Evolutionary conservation across 2,797 vertebrate species (phyloP).

Genomic region (Carcharodon carcharias): DNA sequence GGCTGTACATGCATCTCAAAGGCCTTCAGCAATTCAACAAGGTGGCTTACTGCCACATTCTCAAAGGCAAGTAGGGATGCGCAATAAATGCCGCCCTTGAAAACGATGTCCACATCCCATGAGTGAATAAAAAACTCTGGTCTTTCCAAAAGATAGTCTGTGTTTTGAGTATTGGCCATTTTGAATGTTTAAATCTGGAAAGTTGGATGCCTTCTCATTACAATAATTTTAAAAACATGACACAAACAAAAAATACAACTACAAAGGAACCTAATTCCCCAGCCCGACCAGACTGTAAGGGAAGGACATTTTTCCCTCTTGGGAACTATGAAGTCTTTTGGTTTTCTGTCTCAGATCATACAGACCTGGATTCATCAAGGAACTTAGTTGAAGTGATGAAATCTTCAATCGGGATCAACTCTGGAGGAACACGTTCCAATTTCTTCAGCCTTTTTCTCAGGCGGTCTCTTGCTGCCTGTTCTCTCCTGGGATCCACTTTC

Average conservation of each 20-base stretch:
- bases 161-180: neutral
- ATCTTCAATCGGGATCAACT: conserved; percentile 89
- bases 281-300: neutral
- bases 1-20: no score
- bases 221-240: neutral
- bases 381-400: conserved; percentile 64
- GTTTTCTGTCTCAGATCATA: neutral
- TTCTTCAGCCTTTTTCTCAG: conserved; percentile 79
- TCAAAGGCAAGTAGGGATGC: neutral
- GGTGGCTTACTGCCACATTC: neutral
- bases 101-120: neutral
- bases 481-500: conserved; percentile 74
- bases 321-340: neutral
- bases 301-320: neutral
- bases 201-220: neutral
- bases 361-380: conserved; percentile 70
- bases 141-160: neutral
- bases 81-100: neutral
- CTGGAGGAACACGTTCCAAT: conserved; percentile 72
- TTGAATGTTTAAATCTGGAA: neutral
- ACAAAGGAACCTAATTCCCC: neutral
- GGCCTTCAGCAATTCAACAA: neutral
- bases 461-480: conserved; percentile 70
- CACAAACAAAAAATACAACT: neutral
- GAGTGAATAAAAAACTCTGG: neutral